phyloP scores from a whole-genome alignment of 53 echinoderm and acorn worm genomes.

The Zoroaster sp. region DNA sequence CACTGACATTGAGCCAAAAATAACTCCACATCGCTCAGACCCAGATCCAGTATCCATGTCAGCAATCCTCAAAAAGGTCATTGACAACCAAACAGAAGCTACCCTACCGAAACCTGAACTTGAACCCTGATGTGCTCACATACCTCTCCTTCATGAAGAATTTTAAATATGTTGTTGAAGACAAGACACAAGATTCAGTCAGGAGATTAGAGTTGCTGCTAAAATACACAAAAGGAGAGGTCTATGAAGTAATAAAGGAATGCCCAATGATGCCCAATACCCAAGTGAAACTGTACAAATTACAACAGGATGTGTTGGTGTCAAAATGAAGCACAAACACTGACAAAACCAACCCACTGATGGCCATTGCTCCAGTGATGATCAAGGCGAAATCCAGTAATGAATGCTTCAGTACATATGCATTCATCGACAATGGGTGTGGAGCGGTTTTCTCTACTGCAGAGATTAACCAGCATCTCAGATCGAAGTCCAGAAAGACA shows the following conservation, averaged over 20 bases:
- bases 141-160: slow-evolving; percentile 25
- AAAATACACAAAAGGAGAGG: slow-evolving; percentile 65
- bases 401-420: slow-evolving; percentile 28
- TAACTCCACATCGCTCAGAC: neutral
- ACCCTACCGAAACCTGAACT: slow-evolving; percentile 43
- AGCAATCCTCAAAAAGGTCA: slow-evolving; percentile 32
- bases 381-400: slow-evolving; percentile 30
- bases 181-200: slow-evolving; percentile 55
- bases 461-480: slow-evolving; percentile 4
- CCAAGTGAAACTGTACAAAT: neutral
- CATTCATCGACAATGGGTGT: slow-evolving; percentile 50
- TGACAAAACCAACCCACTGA: neutral
- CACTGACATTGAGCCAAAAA: no score
- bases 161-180: slow-evolving; percentile 58
- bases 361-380: slow-evolving; percentile 24
- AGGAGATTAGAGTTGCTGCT: slow-evolving; percentile 61
- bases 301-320: slow-evolving; percentile 20
- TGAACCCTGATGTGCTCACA: neutral
- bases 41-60: slow-evolving; percentile 17
- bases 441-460: neutral
- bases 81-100: slow-evolving; percentile 28
- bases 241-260: slow-evolving; percentile 65
- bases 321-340: neutral
- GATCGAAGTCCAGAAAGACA: slow-evolving; percentile 16
- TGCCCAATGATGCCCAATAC: slow-evolving; percentile 53